Base-by-base conservation (phyloP, 2,888 invertebrate species). In the Tipula helvola region DNA sequence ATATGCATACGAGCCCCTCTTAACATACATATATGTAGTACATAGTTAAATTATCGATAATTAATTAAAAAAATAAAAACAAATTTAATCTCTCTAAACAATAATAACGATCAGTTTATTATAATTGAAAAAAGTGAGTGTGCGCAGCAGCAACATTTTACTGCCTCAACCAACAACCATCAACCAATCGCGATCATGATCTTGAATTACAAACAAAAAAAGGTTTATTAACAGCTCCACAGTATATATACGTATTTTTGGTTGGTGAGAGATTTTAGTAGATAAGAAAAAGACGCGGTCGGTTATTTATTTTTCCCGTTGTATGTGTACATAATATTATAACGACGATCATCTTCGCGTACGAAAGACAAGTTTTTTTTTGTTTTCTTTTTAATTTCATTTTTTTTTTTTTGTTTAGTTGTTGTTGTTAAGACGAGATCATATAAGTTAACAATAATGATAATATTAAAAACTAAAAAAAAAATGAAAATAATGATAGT, bases 261-360 rank as follows among this genome's bases (percentile, higher is more conserved):
- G 71, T 71, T 71, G 71, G 71, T 71, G 71, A 71, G 71, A 71
- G 71, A 71, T 71, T 71, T 71, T 71, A 71, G 71, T 71, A 71
- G 71, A 71, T 71, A 71, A 71, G 71, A 71, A 71, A 71, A 71
- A 71, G 71, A 71, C 71, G 71, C 18, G 18, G 18, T 71, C 71
- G 71, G 18, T 71, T 71, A 71, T 71, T 71, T 71, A 71, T 10
- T 52, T 18, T 71, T 71, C 71, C 71, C 71, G 71, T 71, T 71
- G 71, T 10, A 28, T 28, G 71, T 71, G 28, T 71, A 18, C 57
- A 28, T 28, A 52, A 52, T 52, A 28, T 28, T 28, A 71, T 2
- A 5, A 71, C 71, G 71, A 71, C 71, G 71, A 71, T 71, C 71
- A 10, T 71, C 71, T 71, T 71, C 18, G 71, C 71, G 18, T 71